Percentiles rank a stretch among this genome's conserved stretches.
Evolutionary conservation across 2,113 vertebrate genomes (phyloP).

Genomic region (Tyto alba): DNA sequence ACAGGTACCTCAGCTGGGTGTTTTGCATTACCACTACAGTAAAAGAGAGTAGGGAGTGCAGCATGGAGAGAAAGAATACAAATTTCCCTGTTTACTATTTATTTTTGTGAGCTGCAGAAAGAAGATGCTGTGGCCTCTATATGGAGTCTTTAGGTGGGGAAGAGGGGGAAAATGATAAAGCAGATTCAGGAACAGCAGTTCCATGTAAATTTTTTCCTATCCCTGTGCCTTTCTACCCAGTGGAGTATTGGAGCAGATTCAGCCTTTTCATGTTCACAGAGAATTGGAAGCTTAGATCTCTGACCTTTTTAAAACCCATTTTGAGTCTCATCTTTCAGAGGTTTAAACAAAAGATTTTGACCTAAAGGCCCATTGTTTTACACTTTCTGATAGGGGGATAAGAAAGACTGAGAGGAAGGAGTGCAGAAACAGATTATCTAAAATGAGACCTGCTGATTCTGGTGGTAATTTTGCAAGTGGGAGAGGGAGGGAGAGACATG

Average conservation of each 20-base stretch:
- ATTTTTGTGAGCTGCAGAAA: background rate
- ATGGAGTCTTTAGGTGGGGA: background rate
- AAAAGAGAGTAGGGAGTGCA: background rate
- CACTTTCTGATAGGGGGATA: constrained; percentile 38
- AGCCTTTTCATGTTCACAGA: constrained; percentile 31
- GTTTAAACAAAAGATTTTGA: constrained; percentile 68
- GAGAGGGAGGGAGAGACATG: background rate
- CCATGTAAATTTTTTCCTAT: constrained; percentile 17
- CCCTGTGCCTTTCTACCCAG: background rate
- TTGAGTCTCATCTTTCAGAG: constrained; percentile 64
- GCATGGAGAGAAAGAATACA: background rate
- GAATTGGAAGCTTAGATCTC: constrained; percentile 42
- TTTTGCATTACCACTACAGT: background rate
- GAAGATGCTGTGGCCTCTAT: background rate
- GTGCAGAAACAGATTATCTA: constrained; percentile 42
- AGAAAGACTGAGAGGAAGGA: constrained; percentile 27
- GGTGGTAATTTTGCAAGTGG: background rate
- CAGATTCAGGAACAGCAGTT: background rate
- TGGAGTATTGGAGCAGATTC: background rate
- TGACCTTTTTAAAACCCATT: constrained; percentile 73
- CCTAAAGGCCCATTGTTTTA: constrained; percentile 68
- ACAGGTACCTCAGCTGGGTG: background rate
- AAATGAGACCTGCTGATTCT: constrained; percentile 31
- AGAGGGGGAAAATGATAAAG: background rate
- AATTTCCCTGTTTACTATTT: background rate